Evolutionary conservation across 92 coral and sea anemone genomes (phyloP), one percentile per base, ranked within the genome.

Genomic region (Phenganax marumi): DNA sequence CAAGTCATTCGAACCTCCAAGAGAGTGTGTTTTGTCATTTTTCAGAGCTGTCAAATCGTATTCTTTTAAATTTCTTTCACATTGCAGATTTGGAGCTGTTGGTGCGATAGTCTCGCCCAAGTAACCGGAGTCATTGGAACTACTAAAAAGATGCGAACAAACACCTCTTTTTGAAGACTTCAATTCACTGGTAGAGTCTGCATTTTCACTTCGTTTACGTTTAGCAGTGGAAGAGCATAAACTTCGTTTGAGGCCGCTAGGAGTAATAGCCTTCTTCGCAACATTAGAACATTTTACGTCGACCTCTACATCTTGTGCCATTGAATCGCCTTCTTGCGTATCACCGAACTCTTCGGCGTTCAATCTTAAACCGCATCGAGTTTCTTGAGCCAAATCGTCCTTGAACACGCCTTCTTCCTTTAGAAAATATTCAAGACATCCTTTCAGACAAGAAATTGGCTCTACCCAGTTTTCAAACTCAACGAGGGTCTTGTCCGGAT

Each of bases 401-500:
- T 7, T 50, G 22, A 78, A n/a, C 61, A 63, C 13, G 13, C 83
- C 83, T 50, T 92, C 84, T 39, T 75, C 82, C 21, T 21, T 75
- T 3, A 96, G 86, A 73, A 96, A 92, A 17, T 87, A 77, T 53
- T 89, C 89, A 10, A 91, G 52, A 63, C 97, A 96, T 25, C 63
- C 83, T 68, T 89, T 84, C 16, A 89, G 89, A 60, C 91, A 81
- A 49, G 24, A n/a, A 23, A 96, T 81, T 26, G 93, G 85, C 18
- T 85, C 89, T 17, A 89, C 93, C 99, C 99, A 96, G 66, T 91
- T 92, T 70, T 92, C 89, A 84, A 96, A 96, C 80, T 96, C 99
- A 61, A 96, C 93, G 63, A 96, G 70, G 5, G 99, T 96, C 87
- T 96, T 96, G 11, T 91, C 86, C 16, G 99, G 99, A 55, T 96